These are phyloP conservation scores for Hemicrepidius hirtus DNA, from an alignment of 2,888 invertebrate genomes.

Conservation along the genomic window DNA sequence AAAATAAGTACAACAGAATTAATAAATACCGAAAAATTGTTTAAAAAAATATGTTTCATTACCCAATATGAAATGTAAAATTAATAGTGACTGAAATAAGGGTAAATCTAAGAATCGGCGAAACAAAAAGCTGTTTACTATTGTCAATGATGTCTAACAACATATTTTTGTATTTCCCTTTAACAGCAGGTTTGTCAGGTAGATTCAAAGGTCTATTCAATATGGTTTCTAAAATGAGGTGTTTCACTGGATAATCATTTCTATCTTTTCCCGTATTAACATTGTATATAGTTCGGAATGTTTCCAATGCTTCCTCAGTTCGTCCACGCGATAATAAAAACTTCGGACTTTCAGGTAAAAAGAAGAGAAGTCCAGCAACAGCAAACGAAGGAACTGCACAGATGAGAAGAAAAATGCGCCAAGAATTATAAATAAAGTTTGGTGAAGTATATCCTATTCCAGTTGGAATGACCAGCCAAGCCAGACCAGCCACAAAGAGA, in stretches of 20 bases:
- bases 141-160: slow-evolving; percentile 85
- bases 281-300: slow-evolving; percentile 87
- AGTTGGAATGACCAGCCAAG: slow-evolving; percentile 85
- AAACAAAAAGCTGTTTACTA: slow-evolving; percentile 86
- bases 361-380: slow-evolving; percentile 87
- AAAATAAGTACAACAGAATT: slow-evolving; percentile 57
- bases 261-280: slow-evolving; percentile 86
- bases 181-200: slow-evolving; percentile 72
- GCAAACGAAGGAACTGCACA: slow-evolving; percentile 93
- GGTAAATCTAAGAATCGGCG: slow-evolving; percentile 89
- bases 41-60: slow-evolving; percentile 61
- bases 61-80: slow-evolving; percentile 95
- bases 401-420: slow-evolving; percentile 92
- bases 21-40: neutral
- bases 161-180: slow-evolving; percentile 84
- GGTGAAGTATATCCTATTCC: slow-evolving; percentile 81
- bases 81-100: slow-evolving; percentile 91
- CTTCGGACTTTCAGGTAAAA: slow-evolving; percentile 94
- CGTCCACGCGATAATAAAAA: slow-evolving; percentile 87
- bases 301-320: slow-evolving; percentile 86
- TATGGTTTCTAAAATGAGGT: slow-evolving; percentile 78
- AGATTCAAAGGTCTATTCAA: slow-evolving; percentile 63
- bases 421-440: slow-evolving; percentile 89
- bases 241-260: slow-evolving; percentile 85
- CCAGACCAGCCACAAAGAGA: slow-evolving; percentile 90